Percentiles rank a stretch among this genome's conserved stretches.
These are phyloP conservation scores for Ceratosolen fusciceps DNA, from an alignment of 1,140 invertebrate genomes.

Conservation along the genomic window DNA sequence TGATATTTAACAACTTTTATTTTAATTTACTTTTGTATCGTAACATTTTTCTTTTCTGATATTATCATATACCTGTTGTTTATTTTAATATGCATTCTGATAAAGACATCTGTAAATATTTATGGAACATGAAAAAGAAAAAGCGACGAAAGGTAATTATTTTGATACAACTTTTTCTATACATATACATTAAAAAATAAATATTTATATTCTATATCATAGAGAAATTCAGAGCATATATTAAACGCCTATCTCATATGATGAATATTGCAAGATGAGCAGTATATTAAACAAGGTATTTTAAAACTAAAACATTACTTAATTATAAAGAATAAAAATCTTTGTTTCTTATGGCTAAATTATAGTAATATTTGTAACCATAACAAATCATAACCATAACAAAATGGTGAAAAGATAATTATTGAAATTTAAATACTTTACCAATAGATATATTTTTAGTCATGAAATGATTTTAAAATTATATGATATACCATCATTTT, in stretches of 20 bases:
- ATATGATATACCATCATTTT: too few species aligned
- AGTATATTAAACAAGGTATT: slow-evolving; percentile 25
- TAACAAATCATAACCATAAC: too few species aligned
- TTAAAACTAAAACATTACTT: not conserved
- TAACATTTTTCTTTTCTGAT: too few species aligned
- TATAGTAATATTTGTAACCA: too few species aligned
- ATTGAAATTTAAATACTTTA: too few species aligned
- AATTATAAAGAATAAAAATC: too few species aligned
- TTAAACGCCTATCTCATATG: not conserved
- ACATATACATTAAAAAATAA: not conserved
- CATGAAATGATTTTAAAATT: too few species aligned
- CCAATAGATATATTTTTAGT: too few species aligned
- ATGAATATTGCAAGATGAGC: not conserved
- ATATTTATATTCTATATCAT: slow-evolving; percentile 11
- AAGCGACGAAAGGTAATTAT: slow-evolving; percentile 45
- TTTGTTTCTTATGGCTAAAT: too few species aligned
- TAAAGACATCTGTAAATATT: slow-evolving; percentile 24
- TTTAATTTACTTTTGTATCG: too few species aligned
- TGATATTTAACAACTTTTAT: too few species aligned
- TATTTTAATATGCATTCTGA: slow-evolving; percentile 33
- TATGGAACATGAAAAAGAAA: slow-evolving; percentile 40
- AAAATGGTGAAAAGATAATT: too few species aligned
- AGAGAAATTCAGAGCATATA: slow-evolving; percentile 3
- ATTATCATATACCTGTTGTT: not conserved
- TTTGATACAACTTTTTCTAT: slow-evolving; percentile 11